phyloP scores from a whole-genome alignment of 2,113 vertebrate genomes.

The Cryptoleucopteryx plumbea region DNA sequence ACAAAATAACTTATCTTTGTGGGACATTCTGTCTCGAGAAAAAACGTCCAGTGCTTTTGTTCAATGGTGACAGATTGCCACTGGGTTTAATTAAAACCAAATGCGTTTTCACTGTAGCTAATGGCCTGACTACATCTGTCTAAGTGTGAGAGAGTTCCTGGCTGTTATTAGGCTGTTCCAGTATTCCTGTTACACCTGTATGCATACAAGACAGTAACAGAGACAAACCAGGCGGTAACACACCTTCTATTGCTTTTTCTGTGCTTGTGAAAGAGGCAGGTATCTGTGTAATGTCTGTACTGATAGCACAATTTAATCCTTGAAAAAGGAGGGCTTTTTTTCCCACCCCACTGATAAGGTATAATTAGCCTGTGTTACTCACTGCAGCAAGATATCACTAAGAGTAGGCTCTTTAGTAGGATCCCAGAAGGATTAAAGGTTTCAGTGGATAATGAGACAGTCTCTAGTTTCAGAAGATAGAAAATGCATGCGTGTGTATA shows the following conservation, averaged over 20 bases:
- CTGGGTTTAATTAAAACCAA: background rate
- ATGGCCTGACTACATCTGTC: background rate
- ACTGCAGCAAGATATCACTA: background rate
- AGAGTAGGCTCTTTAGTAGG: background rate
- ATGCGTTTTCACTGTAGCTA: background rate
- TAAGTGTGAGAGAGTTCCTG: background rate
- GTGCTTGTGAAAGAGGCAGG: background rate
- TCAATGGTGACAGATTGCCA: slow-evolving; percentile 2
- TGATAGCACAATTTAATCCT: background rate
- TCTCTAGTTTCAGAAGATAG: background rate
- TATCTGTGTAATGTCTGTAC: background rate
- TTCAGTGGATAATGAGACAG: background rate
- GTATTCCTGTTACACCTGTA: background rate
- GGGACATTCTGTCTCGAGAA: background rate
- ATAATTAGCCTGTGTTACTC: background rate
- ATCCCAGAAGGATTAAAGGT: background rate
- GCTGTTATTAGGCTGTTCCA: background rate
- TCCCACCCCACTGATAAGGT: background rate
- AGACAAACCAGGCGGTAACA: background rate
- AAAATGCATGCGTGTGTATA: background rate
- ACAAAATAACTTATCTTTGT: slow-evolving; percentile 22
- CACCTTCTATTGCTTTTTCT: background rate
- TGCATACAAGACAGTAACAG: background rate
- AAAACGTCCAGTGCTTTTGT: background rate
- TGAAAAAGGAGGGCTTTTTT: background rate